phyloP scores from a whole-genome alignment of 2,797 vertebrate genomes.

The Spheniscus humboldti region DNA sequence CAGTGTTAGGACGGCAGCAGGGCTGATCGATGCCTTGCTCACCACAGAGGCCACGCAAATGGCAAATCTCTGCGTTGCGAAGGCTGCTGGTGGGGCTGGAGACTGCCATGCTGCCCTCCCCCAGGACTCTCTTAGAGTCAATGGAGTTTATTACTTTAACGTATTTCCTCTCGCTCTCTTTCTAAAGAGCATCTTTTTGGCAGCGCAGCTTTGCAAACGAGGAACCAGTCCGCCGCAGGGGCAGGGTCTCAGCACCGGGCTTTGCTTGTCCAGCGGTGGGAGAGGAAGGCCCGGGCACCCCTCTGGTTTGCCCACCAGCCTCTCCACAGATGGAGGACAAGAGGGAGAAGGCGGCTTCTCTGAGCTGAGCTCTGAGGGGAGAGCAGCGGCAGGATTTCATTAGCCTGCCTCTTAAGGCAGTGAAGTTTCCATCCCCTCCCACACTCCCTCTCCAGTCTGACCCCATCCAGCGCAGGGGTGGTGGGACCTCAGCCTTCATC shows the following conservation, averaged over 20 bases:
- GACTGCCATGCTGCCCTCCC: neutral
- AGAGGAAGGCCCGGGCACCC: neutral
- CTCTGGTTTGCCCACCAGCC: neutral
- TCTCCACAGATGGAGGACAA: neutral
- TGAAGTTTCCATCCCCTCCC: slow-evolving; percentile 38
- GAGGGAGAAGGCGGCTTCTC: neutral
- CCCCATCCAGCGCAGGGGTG: neutral
- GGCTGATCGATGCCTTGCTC: neutral
- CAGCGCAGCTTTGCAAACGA: neutral
- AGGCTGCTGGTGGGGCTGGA: neutral
- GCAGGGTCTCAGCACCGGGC: neutral
- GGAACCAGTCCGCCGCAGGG: neutral
- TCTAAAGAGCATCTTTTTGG: neutral
- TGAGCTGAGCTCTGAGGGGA: neutral
- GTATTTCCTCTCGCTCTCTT: slow-evolving; percentile 1
- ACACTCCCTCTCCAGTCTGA: neutral
- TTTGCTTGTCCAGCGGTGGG: neutral
- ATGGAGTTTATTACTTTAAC: slow-evolving; percentile 24
- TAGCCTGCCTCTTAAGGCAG: slow-evolving; percentile 57
- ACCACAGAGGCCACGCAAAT: neutral
- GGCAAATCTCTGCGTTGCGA: neutral
- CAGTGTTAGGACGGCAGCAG: neutral
- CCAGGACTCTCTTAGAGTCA: neutral
- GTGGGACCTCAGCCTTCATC: slow-evolving; percentile 5
- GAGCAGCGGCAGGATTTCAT: neutral